phyloP scores from a whole-genome alignment of 1,140 invertebrate species.

The Solenopsis fugax region DNA sequence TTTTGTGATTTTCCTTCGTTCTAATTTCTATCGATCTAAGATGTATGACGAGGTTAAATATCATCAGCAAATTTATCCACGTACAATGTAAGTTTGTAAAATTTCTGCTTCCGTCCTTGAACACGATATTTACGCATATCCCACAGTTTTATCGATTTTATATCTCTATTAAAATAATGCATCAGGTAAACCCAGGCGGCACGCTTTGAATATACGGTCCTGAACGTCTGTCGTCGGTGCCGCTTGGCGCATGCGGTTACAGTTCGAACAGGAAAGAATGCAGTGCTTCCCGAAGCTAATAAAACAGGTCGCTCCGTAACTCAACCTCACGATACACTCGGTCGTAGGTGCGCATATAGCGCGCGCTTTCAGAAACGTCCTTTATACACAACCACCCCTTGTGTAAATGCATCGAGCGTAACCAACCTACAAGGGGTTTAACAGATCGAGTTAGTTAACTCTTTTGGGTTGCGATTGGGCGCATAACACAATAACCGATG shows the following conservation, averaged over 20 bases:
- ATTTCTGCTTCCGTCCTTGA: not conserved
- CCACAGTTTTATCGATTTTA: not conserved
- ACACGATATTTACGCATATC: not conserved
- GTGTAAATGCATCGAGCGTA: constrained; percentile 43
- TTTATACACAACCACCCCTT: constrained; percentile 52
- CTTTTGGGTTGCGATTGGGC: constrained; percentile 27
- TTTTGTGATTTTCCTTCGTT: not conserved
- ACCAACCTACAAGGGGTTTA: constrained; percentile 35
- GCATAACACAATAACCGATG: not conserved
- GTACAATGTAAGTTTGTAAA: not conserved
- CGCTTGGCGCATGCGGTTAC: constrained; percentile 69
- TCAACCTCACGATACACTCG: constrained; percentile 60
- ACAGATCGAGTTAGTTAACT: constrained; percentile 60
- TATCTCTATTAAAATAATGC: not conserved
- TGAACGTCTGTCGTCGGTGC: constrained; percentile 44
- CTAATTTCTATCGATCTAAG: not conserved
- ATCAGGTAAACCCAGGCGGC: not conserved
- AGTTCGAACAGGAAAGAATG: constrained; percentile 72
- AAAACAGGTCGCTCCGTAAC: constrained; percentile 63
- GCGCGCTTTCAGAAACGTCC: constrained; percentile 50
- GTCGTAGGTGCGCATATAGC: constrained; percentile 48
- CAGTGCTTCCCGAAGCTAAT: constrained; percentile 60
- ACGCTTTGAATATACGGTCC: not conserved
- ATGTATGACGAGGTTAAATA: not conserved
- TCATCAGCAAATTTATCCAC: not conserved